Evolutionary conservation across 2,113 vertebrate genomes (phyloP).

Genomic region (Phrynosoma platyrhinos): DNA sequence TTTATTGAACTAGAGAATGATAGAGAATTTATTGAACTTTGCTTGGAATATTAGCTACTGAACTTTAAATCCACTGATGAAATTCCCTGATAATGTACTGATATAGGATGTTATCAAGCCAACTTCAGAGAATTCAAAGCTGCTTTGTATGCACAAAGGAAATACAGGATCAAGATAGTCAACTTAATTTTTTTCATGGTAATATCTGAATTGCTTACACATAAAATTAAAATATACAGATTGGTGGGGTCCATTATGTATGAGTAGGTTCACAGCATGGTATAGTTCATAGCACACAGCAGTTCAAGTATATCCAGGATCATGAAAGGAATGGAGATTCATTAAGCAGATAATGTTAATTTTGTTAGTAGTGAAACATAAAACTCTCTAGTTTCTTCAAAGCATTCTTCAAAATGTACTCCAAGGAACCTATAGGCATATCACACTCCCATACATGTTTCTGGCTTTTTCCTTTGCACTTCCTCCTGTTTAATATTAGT

Average conservation of each 20-base stretch:
- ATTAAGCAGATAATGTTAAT: slow-evolving; percentile 9
- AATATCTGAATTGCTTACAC: slow-evolving; percentile 39
- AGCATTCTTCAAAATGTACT: not conserved
- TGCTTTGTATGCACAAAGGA: slow-evolving; percentile 9
- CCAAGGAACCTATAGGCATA: not conserved
- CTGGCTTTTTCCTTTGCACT: not conserved
- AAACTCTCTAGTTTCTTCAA: not conserved
- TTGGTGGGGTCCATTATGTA: slow-evolving; percentile 19
- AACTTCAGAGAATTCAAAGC: slow-evolving; percentile 34
- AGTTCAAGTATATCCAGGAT: not conserved
- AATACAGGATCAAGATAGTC: slow-evolving; percentile 15
- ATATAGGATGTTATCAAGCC: slow-evolving; percentile 6
- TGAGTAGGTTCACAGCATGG: slow-evolving; percentile 15
- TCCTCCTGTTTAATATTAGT: not conserved
- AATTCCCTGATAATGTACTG: slow-evolving; percentile 26
- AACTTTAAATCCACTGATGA: slow-evolving; percentile 14
- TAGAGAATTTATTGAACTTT: too few relatives aligned
- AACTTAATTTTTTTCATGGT: slow-evolving; percentile 26
- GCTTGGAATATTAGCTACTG: slow-evolving; percentile 24
- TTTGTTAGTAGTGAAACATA: not conserved
- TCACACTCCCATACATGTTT: not conserved
- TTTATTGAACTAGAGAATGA: slow-evolving; percentile 46
- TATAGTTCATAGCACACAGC: slow-evolving; percentile 12
- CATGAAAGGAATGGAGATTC: not conserved
- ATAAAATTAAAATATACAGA: slow-evolving; percentile 31